Base-by-base conservation (phyloP, 2,113 vertebrate species). In the Phyllopteryx taeniolatus region DNA sequence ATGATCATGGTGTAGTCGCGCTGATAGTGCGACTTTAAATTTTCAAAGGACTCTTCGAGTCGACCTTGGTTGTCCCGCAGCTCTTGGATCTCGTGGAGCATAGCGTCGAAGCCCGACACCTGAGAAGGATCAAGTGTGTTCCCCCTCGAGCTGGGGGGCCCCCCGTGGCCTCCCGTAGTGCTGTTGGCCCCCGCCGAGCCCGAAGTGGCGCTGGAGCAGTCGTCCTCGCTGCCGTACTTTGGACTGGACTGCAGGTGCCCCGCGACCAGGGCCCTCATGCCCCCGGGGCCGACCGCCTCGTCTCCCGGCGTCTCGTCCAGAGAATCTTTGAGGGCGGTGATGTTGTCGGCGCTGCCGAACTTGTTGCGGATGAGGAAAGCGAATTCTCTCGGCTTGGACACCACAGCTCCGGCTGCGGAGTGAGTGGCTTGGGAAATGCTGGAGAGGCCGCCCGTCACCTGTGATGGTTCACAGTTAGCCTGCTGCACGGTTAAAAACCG, bases 281-380 rank as follows among this genome's bases (percentile, higher is more conserved):
- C 91, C 20, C 85, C 88, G 0, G 82, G 67, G 19, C 82, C 70
- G 0, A 89, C 73, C 2, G 84, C 81, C 3, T 98, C 98, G 7
- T 99, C 98, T 7, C 91, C 93, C 76, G 95, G 95, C 8, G 92
- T 89, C 86, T 98, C 96, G 74, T 98, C 96, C 73, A 98, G 85
- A 51, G 95, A 93, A 86, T 97, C 96, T 85, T 98, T 99, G 67
- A 98, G 87, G 71, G 87, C 90, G 61, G 96, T 88, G 72, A 99
- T 98, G 77, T 98, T 99, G 85, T 99, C 98, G 3, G 95, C 95
- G n/a, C 97, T 99, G 76, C 96, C 96, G 77, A 99, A 99, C 80
- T 95, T 96, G 92, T 97, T 95, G 73, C 96, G 94, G 81, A 98
- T 92, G 67, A 98, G 92, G 5, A 95, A 97, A 2, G 96, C 96